Conservation (phyloP, 2,888 invertebrate genomes). For the Elysia crispata region DNA sequence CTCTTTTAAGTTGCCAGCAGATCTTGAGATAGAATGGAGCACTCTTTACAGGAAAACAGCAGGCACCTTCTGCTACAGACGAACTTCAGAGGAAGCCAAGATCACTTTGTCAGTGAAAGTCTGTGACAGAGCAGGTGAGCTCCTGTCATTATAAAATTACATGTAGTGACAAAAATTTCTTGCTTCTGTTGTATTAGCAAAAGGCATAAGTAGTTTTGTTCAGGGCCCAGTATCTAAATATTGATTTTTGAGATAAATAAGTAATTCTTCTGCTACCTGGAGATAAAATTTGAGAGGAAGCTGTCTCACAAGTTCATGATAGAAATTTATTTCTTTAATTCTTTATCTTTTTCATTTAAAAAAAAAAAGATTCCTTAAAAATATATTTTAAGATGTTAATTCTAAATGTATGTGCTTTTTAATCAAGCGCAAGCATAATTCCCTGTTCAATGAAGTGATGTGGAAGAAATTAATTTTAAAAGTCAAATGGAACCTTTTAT, state of each 20-base stretch:
- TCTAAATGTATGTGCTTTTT: too few relatives aligned
- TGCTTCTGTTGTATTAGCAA: not conserved
- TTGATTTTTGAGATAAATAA: too few relatives aligned
- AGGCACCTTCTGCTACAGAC: constrained; percentile 82
- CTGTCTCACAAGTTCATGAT: not conserved
- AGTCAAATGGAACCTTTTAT: too few relatives aligned
- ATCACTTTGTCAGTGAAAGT: constrained; percentile 92
- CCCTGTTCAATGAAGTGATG: too few relatives aligned
- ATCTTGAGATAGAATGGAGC: constrained; percentile 88
- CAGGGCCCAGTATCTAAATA: too few relatives aligned
- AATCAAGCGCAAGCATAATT: too few relatives aligned
- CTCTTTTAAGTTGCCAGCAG: constrained; percentile 81
- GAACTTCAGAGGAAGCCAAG: constrained; percentile 79
- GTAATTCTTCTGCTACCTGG: too few relatives aligned
- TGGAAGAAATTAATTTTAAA: too few relatives aligned
- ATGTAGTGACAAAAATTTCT: not conserved
- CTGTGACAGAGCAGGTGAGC: constrained; percentile 73
- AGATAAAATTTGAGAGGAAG: too few relatives aligned
- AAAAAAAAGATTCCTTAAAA: too few relatives aligned
- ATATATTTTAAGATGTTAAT: too few relatives aligned
- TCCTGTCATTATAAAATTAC: not conserved
- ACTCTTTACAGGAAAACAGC: constrained; percentile 89
- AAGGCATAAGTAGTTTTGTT: not conserved
- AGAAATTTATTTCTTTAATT: not conserved
- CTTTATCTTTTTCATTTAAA: not conserved